phyloP scores from a whole-genome alignment of 2,113 vertebrate genomes.

The Salvelinus fontinalis region DNA sequence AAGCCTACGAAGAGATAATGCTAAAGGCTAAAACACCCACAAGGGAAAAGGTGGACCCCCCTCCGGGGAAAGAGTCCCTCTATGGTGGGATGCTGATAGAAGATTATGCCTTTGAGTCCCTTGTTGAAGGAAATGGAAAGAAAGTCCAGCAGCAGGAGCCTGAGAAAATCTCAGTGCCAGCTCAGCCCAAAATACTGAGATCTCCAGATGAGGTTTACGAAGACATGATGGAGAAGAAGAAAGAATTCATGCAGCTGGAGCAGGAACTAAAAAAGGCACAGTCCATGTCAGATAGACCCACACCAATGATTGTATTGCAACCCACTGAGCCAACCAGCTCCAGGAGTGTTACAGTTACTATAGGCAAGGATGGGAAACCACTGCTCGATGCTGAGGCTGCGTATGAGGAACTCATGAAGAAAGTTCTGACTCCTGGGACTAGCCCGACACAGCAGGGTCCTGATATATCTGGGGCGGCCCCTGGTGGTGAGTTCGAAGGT shows the following conservation, averaged over 20 bases:
- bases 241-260: constrained; percentile 78
- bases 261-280: constrained; percentile 81
- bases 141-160: constrained; percentile 71
- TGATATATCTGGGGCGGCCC: constrained; percentile 35
- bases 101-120: constrained; percentile 93
- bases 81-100: constrained; percentile 97
- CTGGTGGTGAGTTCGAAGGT: constrained; percentile 42
- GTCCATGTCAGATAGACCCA: constrained; percentile 72
- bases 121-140: constrained; percentile 86
- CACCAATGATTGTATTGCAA: constrained; percentile 85
- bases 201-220: constrained; percentile 87
- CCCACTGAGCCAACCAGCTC: constrained; percentile 79
- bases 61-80: constrained; percentile 86
- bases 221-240: constrained; percentile 84
- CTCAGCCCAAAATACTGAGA: constrained; percentile 78
- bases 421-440: constrained; percentile 82
- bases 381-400: constrained; percentile 89
- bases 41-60: constrained; percentile 74
- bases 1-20: constrained; percentile 94
- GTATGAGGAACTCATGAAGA: constrained; percentile 93
- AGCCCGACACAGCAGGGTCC: constrained; percentile 81
- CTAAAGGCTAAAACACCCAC: constrained; percentile 83
- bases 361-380: constrained; percentile 82
- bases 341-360: constrained; percentile 70
- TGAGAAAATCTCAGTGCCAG: constrained; percentile 75